Evolutionary conservation across 2,113 vertebrate genomes (phyloP).

Genomic region (Cebus imitator): DNA sequence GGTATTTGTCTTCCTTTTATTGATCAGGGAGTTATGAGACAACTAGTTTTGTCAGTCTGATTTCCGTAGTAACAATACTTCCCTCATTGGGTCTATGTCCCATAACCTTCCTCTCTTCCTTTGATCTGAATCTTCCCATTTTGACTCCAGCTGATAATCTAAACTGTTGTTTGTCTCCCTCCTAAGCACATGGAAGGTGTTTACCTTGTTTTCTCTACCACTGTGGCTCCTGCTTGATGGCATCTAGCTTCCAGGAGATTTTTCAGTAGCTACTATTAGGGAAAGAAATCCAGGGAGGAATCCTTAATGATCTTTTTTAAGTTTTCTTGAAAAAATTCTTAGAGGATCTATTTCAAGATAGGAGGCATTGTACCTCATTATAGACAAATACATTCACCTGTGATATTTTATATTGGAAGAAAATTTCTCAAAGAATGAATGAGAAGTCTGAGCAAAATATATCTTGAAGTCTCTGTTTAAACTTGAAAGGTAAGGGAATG

Average conservation of each 20-base stretch:
- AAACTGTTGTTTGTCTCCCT: background rate
- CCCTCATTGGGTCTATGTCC: background rate
- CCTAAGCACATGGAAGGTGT: background rate
- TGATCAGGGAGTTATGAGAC: background rate
- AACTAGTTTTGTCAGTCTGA: background rate
- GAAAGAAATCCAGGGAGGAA: background rate
- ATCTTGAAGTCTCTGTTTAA: background rate
- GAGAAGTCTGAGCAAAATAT: background rate
- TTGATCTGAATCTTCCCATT: background rate
- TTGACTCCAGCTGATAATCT: background rate
- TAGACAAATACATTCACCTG: background rate
- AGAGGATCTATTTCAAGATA: background rate
- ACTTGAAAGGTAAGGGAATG: background rate
- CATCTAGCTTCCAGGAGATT: background rate
- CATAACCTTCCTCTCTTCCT: background rate
- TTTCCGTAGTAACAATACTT: background rate
- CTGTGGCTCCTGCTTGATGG: background rate
- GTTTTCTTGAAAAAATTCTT: background rate
- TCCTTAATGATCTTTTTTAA: background rate
- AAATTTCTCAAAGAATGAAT: background rate
- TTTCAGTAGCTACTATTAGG: background rate
- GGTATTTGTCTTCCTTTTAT: background rate
- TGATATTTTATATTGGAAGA: background rate
- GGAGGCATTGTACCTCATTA: background rate
- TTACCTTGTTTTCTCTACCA: background rate